These are phyloP conservation scores for Smittia sp. DNA, from an alignment of 2,888 invertebrate species.

Conservation along the genomic window DNA sequence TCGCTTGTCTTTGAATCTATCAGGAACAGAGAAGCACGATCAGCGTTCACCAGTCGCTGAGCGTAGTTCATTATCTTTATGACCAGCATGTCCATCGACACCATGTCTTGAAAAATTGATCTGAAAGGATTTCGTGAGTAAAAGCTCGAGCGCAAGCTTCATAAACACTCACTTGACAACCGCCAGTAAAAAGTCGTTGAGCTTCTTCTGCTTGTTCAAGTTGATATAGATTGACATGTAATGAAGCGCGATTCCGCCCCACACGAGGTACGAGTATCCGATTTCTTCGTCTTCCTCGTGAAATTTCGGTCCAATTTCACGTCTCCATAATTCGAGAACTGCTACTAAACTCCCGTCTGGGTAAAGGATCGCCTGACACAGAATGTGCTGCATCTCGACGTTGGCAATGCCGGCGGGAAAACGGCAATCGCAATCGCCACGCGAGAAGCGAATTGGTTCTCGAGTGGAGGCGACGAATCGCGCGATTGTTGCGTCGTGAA, in stretches of 20 bases:
- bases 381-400: conserved; percentile 54
- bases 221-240: conserved; percentile 67
- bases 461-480: conserved; percentile 54
- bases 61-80: conserved; percentile 82
- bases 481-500: conserved; percentile 43
- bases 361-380: conserved; percentile 64
- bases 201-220: conserved; percentile 67
- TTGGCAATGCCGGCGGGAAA: conserved; percentile 55
- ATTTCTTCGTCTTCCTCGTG: conserved; percentile 68
- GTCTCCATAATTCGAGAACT: conserved; percentile 67
- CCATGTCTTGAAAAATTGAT: conserved; percentile 85
- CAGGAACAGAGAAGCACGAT: conserved; percentile 78
- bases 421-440: conserved; percentile 53
- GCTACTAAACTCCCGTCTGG: conserved; percentile 58
- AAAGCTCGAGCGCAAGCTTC: not conserved
- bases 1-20: conserved; percentile 71
- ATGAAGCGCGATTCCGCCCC: conserved; percentile 69
- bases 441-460: conserved; percentile 55
- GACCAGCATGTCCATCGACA: conserved; percentile 76
- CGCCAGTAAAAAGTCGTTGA: conserved; percentile 73
- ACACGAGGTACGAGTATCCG: conserved; percentile 62
- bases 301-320: conserved; percentile 56
- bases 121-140: conserved; percentile 52
- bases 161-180: conserved; percentile 69
- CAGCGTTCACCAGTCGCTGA: conserved; percentile 76